A percentile compares a stretch with the other conserved stretches of the same genome.
Conservation (phyloP, 92 coral and sea anemone genomes). For the Umimayanthus chanpuru region DNA sequence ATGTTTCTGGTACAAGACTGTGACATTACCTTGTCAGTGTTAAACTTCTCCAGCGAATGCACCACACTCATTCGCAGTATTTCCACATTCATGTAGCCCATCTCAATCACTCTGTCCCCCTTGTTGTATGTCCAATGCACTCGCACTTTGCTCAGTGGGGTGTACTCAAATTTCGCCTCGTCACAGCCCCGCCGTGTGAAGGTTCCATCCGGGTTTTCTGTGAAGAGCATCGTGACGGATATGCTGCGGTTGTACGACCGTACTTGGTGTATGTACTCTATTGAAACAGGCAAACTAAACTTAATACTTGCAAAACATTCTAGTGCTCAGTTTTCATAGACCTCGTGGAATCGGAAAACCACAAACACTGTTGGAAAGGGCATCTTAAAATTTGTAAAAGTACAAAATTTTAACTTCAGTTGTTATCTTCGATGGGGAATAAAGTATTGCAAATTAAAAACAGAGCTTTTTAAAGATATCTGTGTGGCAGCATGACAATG, state of each 20-base stretch:
- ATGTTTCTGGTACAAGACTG: neutral
- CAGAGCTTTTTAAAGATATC: too few species aligned
- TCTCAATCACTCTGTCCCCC: constrained; percentile 89
- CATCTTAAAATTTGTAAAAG: too few species aligned
- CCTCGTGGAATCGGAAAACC: too few species aligned
- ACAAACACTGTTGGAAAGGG: too few species aligned
- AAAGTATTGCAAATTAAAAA: too few species aligned
- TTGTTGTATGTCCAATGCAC: constrained; percentile 99
- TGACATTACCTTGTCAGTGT: constrained; percentile 43
- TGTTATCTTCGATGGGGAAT: too few species aligned
- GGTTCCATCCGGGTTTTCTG: constrained; percentile 69
- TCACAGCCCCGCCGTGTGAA: constrained; percentile 80
- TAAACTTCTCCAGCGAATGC: constrained; percentile 35
- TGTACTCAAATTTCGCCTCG: constrained; percentile 59
- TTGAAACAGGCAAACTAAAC: neutral
- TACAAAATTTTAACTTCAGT: too few species aligned
- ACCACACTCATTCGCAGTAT: constrained; percentile 68
- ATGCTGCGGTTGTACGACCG: constrained; percentile 86
- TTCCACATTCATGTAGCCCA: constrained; percentile 96
- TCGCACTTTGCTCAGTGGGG: constrained; percentile 79
- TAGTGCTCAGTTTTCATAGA: too few species aligned
- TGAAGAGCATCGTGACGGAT: constrained; percentile 94
- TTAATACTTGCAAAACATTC: too few species aligned
- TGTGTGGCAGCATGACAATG: too few species aligned
- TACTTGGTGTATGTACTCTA: constrained; percentile 96